Evolutionary conservation across 2,888 invertebrate genomes (phyloP).

Genomic region (Elmis aenea): DNA sequence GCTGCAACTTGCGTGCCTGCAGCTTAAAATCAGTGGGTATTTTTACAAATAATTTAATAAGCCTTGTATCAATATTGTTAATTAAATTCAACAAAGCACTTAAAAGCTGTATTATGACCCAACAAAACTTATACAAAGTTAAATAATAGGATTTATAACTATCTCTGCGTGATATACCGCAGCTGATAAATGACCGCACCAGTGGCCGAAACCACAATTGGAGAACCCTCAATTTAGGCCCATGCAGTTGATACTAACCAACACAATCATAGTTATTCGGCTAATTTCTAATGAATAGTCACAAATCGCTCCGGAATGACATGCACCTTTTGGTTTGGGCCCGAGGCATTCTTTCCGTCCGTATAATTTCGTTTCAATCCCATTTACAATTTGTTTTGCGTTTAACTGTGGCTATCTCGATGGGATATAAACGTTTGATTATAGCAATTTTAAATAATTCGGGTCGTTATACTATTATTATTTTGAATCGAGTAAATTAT

Average conservation of each 20-base stretch:
- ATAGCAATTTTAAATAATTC: conserved; percentile 48
- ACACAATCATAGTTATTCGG: conserved; percentile 53
- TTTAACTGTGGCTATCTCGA: conserved; percentile 43
- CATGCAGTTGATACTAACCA: conserved; percentile 15
- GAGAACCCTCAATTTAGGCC: conserved; percentile 22
- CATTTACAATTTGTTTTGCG: conserved; percentile 47
- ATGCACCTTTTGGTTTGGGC: conserved; percentile 37
- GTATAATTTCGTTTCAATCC: conserved; percentile 42
- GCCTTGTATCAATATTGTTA: no score
- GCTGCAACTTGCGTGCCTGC: no score
- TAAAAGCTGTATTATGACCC: no score
- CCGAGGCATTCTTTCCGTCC: conserved; percentile 16
- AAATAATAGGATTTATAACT: no score
- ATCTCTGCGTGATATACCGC: no score
- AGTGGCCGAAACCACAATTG: conserved; percentile 26
- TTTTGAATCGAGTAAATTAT: conserved; percentile 42
- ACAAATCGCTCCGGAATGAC: conserved; percentile 44
- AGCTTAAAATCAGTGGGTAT: no score
- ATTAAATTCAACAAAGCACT: no score
- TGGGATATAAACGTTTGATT: conserved; percentile 45
- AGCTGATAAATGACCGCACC: no score
- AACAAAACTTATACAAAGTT: no score
- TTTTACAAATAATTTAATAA: no score
- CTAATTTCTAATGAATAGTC: conserved; percentile 58
- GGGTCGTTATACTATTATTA: conserved; percentile 45